Base-by-base conservation (phyloP, 1,140 invertebrate species). In the Drosophila grimshawi region DNA sequence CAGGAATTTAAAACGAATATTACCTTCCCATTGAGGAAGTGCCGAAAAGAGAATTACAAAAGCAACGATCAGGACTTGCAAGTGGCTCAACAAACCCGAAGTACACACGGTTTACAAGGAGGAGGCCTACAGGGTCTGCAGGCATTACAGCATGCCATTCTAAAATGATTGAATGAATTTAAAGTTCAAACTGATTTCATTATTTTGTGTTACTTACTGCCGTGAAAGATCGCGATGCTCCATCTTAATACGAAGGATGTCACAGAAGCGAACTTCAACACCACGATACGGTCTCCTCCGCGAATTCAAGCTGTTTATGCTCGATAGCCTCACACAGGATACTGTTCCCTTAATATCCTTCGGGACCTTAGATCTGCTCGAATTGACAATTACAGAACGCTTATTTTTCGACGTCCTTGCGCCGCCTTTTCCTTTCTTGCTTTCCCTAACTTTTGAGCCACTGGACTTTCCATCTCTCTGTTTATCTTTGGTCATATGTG, bases 161-260 rank as follows among this genome's bases (percentile, higher is more conserved):
- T 57, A 27, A 32, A 61, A 10, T 19, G 29, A 30, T 41, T 5
- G 4, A 55, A 55, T 41, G 8, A 19, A 35, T 5, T 46, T 10
- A 37, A 2, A 19, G 5, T 46, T 19, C 19, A 10, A 35, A 8
- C 8, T 2, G n/a, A 2, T 37, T 30, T 6, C 43, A 5, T 3
- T 10, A 49, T 4, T 3, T 35, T 30, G 4, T 8, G 11, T 33
- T 52, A 51, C 32, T 39, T 70, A 86, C 83, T 56, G 35, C 80
- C 75, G 82, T 11, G 27, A 52, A n/a, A 80, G 41, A 56, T 90
- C 86, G 7, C 76, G 81, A 4, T 69, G 27, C 32, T 90, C 86
- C 70, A 90, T 64, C 0, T 81, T 49, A 8, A 63, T 56, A 39
- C 86, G 80, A 30, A 90, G 52, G 11, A 74, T 19, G 64, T 90